Conservation (phyloP, 2,888 invertebrate genomes). For the Thysanoteuthis rhombus region DNA sequence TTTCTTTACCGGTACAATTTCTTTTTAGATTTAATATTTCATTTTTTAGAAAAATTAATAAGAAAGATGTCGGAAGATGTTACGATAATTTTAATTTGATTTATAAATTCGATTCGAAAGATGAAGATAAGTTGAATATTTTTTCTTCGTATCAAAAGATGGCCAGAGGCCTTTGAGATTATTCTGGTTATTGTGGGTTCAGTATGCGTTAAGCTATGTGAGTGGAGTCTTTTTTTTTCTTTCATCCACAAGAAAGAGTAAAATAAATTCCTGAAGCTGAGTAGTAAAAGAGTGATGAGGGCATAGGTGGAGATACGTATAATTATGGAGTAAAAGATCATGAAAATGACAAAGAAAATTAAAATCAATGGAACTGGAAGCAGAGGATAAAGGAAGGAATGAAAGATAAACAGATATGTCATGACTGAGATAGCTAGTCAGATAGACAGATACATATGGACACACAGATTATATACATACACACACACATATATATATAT, state of each 20-base stretch:
- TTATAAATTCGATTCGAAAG: background rate
- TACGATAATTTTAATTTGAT: conserved; percentile 12
- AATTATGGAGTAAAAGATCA: background rate
- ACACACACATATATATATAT: too few species aligned
- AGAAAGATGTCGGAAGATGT: conserved; percentile 12
- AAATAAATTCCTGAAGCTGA: background rate
- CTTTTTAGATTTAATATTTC: background rate
- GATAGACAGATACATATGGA: background rate
- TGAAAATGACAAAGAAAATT: background rate
- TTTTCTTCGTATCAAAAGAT: background rate
- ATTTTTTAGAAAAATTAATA: background rate
- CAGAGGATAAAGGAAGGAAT: background rate
- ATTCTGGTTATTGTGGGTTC: background rate
- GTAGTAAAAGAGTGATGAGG: background rate
- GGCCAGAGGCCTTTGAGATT: background rate
- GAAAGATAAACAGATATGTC: background rate
- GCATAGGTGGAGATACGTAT: background rate
- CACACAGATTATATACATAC: background rate
- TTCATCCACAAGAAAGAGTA: background rate
- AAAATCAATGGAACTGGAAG: background rate
- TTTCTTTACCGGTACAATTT: background rate
- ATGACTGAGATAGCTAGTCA: background rate
- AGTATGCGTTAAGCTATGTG: background rate
- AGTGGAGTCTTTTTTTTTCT: background rate
- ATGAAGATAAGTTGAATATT: background rate